Conservation (phyloP, 37 sponge, comb jelly and placozoan genomes). For the Diacarnus erythraeanus region DNA sequence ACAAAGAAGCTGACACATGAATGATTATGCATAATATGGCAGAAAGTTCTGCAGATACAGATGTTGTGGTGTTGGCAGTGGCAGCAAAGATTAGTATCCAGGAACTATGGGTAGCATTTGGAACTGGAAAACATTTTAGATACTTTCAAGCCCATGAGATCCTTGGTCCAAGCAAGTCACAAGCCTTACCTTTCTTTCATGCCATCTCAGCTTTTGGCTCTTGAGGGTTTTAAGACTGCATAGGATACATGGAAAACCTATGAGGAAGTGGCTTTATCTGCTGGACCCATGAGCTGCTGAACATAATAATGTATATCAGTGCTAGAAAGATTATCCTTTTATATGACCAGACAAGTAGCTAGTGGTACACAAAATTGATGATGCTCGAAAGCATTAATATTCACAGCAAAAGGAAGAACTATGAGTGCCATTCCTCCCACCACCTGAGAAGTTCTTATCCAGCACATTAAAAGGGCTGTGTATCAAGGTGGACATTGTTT, state of each 20-base stretch:
- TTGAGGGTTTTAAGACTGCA: conserved; percentile 26
- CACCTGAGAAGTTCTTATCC: neutral
- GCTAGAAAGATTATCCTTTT: neutral
- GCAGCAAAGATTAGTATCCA: neutral
- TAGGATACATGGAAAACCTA: conserved; percentile 21
- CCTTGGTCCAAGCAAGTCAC: conserved; percentile 20
- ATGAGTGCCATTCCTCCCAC: neutral
- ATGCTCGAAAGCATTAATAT: neutral
- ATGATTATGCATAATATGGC: conserved; percentile 3
- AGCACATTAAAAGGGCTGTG: neutral
- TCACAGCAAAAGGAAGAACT: neutral
- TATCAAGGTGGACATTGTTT: neutral
- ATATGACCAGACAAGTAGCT: neutral
- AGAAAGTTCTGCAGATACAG: conserved; percentile 19
- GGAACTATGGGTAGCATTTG: conserved; percentile 26
- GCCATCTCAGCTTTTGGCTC: conserved; percentile 23
- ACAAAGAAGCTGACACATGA: conserved; percentile 10
- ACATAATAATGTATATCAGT: neutral
- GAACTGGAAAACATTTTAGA: conserved; percentile 17
- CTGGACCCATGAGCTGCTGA: neutral
- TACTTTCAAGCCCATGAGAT: conserved; percentile 27
- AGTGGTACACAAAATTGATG: neutral
- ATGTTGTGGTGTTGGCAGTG: conserved; percentile 28
- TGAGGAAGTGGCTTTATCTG: conserved; percentile 6
- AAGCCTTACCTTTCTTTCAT: conserved; percentile 30